Evolutionary conservation across 1,140 invertebrate genomes (phyloP).

Genomic region (Brachionus rubens): DNA sequence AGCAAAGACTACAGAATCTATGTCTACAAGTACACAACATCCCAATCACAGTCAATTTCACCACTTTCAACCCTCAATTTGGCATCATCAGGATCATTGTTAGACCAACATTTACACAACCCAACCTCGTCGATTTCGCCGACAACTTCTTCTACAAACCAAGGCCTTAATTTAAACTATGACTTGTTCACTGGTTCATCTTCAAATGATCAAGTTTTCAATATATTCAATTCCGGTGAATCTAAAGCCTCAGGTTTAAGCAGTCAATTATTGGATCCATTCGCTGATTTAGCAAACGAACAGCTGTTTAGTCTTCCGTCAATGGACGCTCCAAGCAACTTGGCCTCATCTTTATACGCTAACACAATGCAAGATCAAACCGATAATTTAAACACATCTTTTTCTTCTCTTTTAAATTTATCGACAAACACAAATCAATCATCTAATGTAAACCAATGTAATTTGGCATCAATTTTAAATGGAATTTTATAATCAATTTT

Average conservation of each 20-base stretch:
- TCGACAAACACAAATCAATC: conserved; percentile 7
- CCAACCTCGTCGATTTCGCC: not conserved
- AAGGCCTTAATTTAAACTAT: not conserved
- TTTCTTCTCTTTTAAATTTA: conserved; percentile 32
- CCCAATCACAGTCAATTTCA: not conserved
- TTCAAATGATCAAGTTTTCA: not conserved
- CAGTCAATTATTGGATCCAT: not conserved
- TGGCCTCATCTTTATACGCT: not conserved
- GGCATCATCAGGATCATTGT: not conserved
- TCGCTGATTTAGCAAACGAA: conserved; percentile 9
- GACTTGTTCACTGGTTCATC: not conserved
- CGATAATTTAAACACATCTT: not conserved
- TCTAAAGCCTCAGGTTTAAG: not conserved
- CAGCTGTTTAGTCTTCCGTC: not conserved
- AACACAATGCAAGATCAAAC: not conserved
- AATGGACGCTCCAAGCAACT: not conserved
- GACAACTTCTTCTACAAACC: not conserved
- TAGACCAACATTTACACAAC: not conserved
- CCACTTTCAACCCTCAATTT: not conserved
- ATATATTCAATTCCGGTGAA: not conserved
- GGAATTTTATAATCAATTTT: conserved; percentile 15
- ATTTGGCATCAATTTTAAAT: conserved; percentile 38
- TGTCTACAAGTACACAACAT: conserved; percentile 68
- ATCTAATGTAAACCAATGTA: not conserved
- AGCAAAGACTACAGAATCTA: conserved; percentile 98